Conservation (phyloP, 2,113 vertebrate genomes). For the Phrynocephalus versicolor region DNA sequence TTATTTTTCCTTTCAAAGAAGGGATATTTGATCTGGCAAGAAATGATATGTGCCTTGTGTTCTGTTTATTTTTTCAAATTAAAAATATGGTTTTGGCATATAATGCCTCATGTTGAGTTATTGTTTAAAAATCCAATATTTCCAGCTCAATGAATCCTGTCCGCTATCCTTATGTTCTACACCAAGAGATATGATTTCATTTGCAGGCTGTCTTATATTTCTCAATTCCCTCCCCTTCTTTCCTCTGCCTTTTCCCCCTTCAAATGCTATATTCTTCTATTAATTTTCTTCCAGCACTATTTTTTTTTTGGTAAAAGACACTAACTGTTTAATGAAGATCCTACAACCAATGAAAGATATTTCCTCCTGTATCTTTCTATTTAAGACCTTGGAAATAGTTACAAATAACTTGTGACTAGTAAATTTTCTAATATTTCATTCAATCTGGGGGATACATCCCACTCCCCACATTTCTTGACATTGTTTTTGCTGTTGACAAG, state of each 20-base stretch:
- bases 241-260: background rate
- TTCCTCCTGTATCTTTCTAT: background rate
- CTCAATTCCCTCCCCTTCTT: slow-evolving; percentile 11
- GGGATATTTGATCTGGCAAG: background rate
- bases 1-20: background rate
- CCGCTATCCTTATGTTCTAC: slow-evolving; percentile 34
- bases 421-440: background rate
- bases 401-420: background rate
- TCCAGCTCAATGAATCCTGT: slow-evolving; percentile 10
- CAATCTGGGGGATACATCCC: no score
- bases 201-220: background rate
- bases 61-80: slow-evolving; percentile 47
- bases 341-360: background rate
- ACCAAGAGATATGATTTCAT: slow-evolving; percentile 32
- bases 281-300: no score
- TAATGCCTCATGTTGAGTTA: slow-evolving; percentile 1
- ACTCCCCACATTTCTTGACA: no score
- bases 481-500: no score
- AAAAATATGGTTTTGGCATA: slow-evolving; percentile 1
- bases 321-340: background rate
- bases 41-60: background rate
- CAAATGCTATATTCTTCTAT: slow-evolving; percentile 10
- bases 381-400: background rate
- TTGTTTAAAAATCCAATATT: slow-evolving; percentile 26
- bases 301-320: no score